phyloP scores from a whole-genome alignment of 2,888 invertebrate species.

The Lacanobia wlatinum region DNA sequence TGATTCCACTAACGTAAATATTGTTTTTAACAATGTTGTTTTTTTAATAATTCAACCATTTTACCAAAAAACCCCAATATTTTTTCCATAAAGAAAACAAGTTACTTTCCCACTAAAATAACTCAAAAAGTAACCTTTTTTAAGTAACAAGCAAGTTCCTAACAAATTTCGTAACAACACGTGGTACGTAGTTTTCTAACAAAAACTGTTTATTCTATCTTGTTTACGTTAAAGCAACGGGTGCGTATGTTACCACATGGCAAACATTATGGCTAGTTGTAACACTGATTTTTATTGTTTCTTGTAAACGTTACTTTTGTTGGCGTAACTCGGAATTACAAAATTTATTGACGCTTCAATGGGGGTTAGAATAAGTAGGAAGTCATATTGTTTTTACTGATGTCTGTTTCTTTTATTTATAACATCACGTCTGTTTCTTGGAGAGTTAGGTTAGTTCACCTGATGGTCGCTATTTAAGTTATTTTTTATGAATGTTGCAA shows the following conservation, averaged over 20 bases:
- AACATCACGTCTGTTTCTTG: background rate
- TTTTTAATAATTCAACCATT: no score
- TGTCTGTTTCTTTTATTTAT: constrained; percentile 29
- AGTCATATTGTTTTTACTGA: constrained; percentile 23
- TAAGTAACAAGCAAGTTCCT: background rate
- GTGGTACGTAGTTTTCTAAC: constrained; percentile 49
- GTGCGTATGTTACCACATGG: constrained; percentile 63
- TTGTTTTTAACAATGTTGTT: no score
- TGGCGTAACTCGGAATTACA: constrained; percentile 44
- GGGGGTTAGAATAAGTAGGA: constrained; percentile 20
- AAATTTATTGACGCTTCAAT: constrained; percentile 40
- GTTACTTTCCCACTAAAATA: background rate
- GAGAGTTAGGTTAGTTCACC: background rate
- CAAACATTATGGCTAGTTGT: constrained; percentile 58
- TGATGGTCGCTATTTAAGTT: no score
- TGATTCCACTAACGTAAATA: no score
- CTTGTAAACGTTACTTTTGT: constrained; percentile 41
- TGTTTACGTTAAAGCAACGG: constrained; percentile 63
- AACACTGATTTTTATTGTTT: constrained; percentile 59
- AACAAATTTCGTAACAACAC: constrained; percentile 35
- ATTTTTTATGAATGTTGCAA: no score
- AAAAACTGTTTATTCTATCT: constrained; percentile 60
- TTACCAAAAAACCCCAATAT: background rate
- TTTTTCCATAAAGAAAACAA: background rate
- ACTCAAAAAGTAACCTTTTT: constrained; percentile 18